phyloP scores from a whole-genome alignment of 2,113 vertebrate genomes.

The Nestor notabilis region DNA sequence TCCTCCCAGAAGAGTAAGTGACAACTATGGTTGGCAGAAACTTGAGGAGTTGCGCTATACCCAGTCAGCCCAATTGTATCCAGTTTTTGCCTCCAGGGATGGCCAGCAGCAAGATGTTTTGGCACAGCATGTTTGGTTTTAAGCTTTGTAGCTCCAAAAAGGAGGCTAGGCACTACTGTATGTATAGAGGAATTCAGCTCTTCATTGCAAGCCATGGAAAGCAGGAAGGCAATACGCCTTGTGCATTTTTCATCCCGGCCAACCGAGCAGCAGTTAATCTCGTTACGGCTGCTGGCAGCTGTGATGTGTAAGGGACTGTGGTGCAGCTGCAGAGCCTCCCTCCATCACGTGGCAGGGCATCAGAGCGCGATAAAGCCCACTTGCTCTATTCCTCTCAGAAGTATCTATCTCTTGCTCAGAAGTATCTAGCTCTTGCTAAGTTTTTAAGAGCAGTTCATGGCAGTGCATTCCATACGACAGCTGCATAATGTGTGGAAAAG shows the following conservation, averaged over 20 bases:
- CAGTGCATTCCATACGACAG: background rate
- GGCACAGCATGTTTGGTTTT: background rate
- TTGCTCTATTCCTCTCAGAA: background rate
- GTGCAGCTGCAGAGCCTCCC: background rate
- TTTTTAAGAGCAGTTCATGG: background rate
- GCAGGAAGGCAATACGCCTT: background rate
- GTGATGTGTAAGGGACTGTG: background rate
- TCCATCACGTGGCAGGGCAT: background rate
- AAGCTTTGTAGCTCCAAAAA: background rate
- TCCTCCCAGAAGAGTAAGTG: constrained; percentile 30
- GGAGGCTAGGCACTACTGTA: background rate
- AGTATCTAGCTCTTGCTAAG: background rate
- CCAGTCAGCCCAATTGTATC: background rate
- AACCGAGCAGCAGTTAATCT: background rate
- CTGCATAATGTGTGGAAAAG: background rate
- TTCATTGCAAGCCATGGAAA: background rate
- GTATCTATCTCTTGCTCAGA: background rate
- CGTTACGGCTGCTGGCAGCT: background rate
- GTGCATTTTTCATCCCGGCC: background rate
- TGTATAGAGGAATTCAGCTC: background rate
- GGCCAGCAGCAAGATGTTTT: background rate
- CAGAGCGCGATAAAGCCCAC: background rate
- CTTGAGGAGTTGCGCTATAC: background rate
- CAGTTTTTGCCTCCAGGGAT: background rate
- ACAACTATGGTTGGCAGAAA: constrained; percentile 9